Evolutionary conservation across 2,797 vertebrate species (phyloP), one percentile per base, ranked within the genome.

Genomic region (Cossypha caffra): DNA sequence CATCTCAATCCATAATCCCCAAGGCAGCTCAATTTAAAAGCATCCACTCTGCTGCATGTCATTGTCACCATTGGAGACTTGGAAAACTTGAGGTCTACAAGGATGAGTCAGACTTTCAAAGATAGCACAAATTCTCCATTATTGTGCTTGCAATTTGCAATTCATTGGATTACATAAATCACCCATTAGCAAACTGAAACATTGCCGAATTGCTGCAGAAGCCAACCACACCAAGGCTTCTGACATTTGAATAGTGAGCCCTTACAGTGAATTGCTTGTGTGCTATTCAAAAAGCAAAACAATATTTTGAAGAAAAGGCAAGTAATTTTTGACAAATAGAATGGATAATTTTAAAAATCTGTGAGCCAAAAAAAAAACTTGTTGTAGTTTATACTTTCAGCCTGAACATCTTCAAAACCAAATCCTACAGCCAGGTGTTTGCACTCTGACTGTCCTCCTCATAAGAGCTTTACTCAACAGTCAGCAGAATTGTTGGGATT

Each of bases 101-200:
- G 51, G 66, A 62, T 61, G 62, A 81, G 33, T 47, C 67, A 66
- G 83, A 48, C 37, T 72, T 77, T 82, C 71, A 86, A 92, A 81
- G 72, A 80, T 31, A 90, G 43, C 1, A 0, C 43, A 87, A 59
- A 82, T 89, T 93, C 69, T 81, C 69, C 88, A 73, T 88, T 90
- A 83, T 64, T 86, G 15, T 33, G 25, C 73, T 90, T 92, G 73
- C 48, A 88, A 71, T 94, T 80, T 83, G 76, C 35, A 66, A 48
- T 85, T 90, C 74, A 62, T 21, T 93, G 69, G 23, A 23, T 69
- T 57, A 38, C 52, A 90, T 88, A 90, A 94, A 90, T 88, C 86
- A 94, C 29, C 13, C 0, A 64, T 83, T 50, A 64, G 35, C 3
- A 1, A 78, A 45, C 26, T 71, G 7, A 88, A 95, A 59, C 55